Evolutionary conservation across 2,888 invertebrate species (phyloP), one percentile per base, ranked within the genome.

Genomic region (Phortica okadai): DNA sequence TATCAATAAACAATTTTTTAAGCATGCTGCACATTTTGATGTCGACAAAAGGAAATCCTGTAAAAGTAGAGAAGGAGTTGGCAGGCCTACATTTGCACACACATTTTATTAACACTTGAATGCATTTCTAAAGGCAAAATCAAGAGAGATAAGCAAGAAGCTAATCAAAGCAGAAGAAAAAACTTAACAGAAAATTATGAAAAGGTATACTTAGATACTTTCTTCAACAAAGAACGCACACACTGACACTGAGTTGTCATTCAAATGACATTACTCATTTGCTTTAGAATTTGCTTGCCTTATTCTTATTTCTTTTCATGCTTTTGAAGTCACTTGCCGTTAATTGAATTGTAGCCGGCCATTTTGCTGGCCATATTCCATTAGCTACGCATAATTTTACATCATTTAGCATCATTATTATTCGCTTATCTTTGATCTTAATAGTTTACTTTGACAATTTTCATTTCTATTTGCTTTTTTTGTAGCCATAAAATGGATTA

Each of bases 371-470:
- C 25, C 54, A 62, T 62, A 25, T 72, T 74, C 79, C 83, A 84
- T 83, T 83, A 82, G 80, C 78, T 78, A 79, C 74, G 82, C 84
- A 85, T 83, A 84, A 84, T 84, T 84, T 81, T 84, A 80, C 77
- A 81, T 79, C 83, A 84, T 84, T 85, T 83, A 78, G 83, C 83
- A 84, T 84, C 84, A 85, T 84, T 85, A 85, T 83, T 84, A 77
- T 82, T 80, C 76, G 77, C 81, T 82, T 84, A 84, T 84, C 85
- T 85, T 85, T 84, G 85, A 84, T 84, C 84, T 84, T 84, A 84
- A 84, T 84, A 84, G 85, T 85, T 82, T 79, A 75, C 81, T 85
- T 82, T 84, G 84, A 84, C 79, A 84, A 81, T 82, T 80, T 80
- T 70, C 70, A 72, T 72, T 72, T 72, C 54, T 42, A 72, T 54